These are phyloP conservation scores for Enoplosus armatus DNA, from an alignment of 2,797 vertebrate species.

Conservation along the genomic window DNA sequence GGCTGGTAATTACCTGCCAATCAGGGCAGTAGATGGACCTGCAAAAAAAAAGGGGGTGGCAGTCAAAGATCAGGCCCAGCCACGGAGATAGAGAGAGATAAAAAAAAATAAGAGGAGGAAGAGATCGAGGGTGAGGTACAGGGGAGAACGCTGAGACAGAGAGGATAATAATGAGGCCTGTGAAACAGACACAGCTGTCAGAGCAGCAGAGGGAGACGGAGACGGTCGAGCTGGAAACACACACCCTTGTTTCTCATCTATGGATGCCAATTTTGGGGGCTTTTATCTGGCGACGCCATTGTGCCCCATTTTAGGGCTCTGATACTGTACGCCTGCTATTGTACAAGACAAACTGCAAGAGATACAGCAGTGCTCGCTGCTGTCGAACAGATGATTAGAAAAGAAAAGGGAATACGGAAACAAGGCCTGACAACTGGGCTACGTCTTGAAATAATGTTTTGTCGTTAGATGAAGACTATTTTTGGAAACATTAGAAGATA, in stretches of 20 bases:
- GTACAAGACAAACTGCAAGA: slow-evolving; percentile 49
- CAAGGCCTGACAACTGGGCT: slow-evolving; percentile 24
- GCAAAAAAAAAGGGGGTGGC: slow-evolving; percentile 52
- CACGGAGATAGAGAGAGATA: slow-evolving; percentile 16
- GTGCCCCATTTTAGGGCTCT: slow-evolving; percentile 55
- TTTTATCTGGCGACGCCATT: slow-evolving; percentile 67
- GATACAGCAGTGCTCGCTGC: slow-evolving; percentile 35
- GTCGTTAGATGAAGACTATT: slow-evolving; percentile 7
- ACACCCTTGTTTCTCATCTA: slow-evolving; percentile 61
- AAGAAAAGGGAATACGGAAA: slow-evolving; percentile 45
- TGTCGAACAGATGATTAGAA: slow-evolving; percentile 57
- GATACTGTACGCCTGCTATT: slow-evolving; percentile 53
- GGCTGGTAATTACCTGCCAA: slow-evolving; percentile 81
- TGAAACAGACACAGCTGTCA: slow-evolving; percentile 73
- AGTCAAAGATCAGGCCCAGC: slow-evolving; percentile 65
- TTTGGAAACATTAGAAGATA: slow-evolving; percentile 5
- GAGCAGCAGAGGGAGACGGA: slow-evolving; percentile 54
- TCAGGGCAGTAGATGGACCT: slow-evolving; percentile 65
- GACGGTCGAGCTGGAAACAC: slow-evolving; percentile 49
- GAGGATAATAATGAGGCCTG: slow-evolving; percentile 72
- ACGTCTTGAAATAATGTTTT: slow-evolving; percentile 35
- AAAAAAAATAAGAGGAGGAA: slow-evolving; percentile 39
- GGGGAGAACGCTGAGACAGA: slow-evolving; percentile 28
- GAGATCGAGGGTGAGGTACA: slow-evolving; percentile 38
- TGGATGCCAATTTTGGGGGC: slow-evolving; percentile 73